Percentiles rank a stretch among this genome's conserved stretches.
phyloP scores from a whole-genome alignment of 2,888 invertebrate genomes.

The Nomada hirtipes region DNA sequence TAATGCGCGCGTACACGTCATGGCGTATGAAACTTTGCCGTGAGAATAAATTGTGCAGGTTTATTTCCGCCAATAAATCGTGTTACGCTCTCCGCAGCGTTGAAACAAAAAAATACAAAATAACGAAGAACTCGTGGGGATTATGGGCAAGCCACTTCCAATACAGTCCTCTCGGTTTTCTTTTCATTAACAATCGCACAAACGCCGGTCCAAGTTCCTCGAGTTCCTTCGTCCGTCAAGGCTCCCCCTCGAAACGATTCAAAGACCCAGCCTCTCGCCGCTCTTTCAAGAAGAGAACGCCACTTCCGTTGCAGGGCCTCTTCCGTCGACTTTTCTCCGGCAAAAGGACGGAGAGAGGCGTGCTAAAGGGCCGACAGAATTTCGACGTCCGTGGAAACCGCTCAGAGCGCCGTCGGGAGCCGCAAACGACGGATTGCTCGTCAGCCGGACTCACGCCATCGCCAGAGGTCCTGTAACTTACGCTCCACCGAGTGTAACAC shows the following conservation, averaged over 20 bases:
- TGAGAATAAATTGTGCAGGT: too few relatives aligned
- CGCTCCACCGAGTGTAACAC: slow-evolving; percentile 46
- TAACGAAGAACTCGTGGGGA: too few relatives aligned
- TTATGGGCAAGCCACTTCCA: too few relatives aligned
- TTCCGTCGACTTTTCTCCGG: background rate
- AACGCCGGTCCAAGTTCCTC: background rate
- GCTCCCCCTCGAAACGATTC: background rate
- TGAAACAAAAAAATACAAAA: too few relatives aligned
- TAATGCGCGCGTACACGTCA: background rate
- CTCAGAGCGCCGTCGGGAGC: background rate
- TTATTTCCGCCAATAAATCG: too few relatives aligned
- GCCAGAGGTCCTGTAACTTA: slow-evolving; percentile 50
- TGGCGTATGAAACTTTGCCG: background rate
- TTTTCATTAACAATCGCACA: slow-evolving; percentile 1
- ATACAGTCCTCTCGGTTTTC: background rate
- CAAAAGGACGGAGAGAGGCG: background rate
- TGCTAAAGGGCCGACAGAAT: slow-evolving; percentile 4
- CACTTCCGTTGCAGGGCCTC: background rate
- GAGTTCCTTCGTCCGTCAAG: background rate
- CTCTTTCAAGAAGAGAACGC: background rate
- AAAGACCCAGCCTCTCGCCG: background rate
- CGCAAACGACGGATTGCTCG: background rate
- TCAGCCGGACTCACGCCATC: slow-evolving; percentile 11
- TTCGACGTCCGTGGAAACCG: slow-evolving; percentile 11
- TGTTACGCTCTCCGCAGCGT: too few relatives aligned